Evolutionary conservation across 1,140 invertebrate species (phyloP), one percentile per base, ranked within the genome.

Genomic region (Hyposmocoma kahamanoa): DNA sequence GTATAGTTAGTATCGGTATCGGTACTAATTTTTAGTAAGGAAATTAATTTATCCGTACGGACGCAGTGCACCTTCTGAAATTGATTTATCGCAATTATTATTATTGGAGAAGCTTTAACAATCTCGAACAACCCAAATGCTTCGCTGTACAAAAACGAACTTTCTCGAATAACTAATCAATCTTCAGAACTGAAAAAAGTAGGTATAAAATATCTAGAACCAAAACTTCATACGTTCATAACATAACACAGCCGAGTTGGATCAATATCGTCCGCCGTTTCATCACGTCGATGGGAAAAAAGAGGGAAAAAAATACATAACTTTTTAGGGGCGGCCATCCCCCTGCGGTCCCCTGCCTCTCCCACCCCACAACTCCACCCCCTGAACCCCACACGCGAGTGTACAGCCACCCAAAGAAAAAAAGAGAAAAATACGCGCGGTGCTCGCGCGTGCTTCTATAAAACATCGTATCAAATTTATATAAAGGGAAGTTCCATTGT

Each of bases 291-390:
- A 82, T 80, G 71, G 66, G 81, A 80, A 84, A 80, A 84, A 83
- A 81, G 77, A 77, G 76, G 74, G 77, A 76, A 84, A 79, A 81
- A 84, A 84, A 82, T 84, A 84, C 70, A 84, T 81, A 81, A 82
- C 74, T 81, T 82, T 84, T 84, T 84, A 82, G 74, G 76, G 75
- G 78, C 63, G 67, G 66, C 54, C 58, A 21, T 22, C 50, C 66
- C 66, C 60, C 53, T 47, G 41, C 43, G 49, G 19, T 41, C 51
- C 66, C 70, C 62, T 58, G 21, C 50, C 62, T 39, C 56, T 53
- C 54, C 30, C 19, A 58, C 45, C 44, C 57, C 62, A 59, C n/a
- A n/a, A n/a, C n/a, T n/a, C n/a, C 61, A 43, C 47, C 60, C 59
- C 50, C 54, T 45, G 9, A n/a, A n/a, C 39, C 45, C 42, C 63